These are phyloP conservation scores for Oceanites oceanicus DNA, from an alignment of 2,113 vertebrate genomes.

Conservation along the genomic window DNA sequence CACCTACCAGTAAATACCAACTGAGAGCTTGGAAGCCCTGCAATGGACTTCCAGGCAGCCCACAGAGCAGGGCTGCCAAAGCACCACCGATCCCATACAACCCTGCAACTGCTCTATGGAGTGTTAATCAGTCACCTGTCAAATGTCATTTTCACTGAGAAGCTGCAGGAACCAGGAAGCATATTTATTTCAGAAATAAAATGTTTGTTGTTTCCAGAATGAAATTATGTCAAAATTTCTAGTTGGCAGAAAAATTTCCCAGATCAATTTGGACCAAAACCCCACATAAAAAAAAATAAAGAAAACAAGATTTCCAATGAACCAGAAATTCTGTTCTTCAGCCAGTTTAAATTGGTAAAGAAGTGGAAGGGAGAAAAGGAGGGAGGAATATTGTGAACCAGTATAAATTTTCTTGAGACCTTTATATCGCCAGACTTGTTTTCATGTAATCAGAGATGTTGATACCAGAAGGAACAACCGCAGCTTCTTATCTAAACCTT, in stretches of 20 bases:
- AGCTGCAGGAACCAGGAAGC: neutral
- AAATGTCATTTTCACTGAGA: conserved; percentile 29
- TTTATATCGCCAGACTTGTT: neutral
- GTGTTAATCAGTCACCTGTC: conserved; percentile 19
- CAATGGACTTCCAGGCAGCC: neutral
- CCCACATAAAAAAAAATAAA: neutral
- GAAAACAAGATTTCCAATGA: neutral
- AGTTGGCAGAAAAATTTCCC: neutral
- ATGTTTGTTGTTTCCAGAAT: neutral
- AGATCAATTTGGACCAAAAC: neutral
- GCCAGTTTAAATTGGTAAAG: neutral
- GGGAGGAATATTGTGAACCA: neutral
- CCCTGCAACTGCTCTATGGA: neutral
- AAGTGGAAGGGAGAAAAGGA: neutral
- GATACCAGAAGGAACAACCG: neutral
- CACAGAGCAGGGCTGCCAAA: neutral
- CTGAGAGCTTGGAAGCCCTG: neutral
- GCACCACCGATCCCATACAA: neutral
- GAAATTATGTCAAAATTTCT: neutral
- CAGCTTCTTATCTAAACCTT: neutral
- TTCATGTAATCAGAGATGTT: neutral
- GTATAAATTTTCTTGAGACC: neutral
- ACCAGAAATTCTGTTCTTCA: neutral
- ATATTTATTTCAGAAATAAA: conserved; percentile 2
- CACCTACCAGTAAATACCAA: neutral